These are phyloP conservation scores for Nomada ruficornis DNA, from an alignment of 2,888 invertebrate species.

Conservation along the genomic window DNA sequence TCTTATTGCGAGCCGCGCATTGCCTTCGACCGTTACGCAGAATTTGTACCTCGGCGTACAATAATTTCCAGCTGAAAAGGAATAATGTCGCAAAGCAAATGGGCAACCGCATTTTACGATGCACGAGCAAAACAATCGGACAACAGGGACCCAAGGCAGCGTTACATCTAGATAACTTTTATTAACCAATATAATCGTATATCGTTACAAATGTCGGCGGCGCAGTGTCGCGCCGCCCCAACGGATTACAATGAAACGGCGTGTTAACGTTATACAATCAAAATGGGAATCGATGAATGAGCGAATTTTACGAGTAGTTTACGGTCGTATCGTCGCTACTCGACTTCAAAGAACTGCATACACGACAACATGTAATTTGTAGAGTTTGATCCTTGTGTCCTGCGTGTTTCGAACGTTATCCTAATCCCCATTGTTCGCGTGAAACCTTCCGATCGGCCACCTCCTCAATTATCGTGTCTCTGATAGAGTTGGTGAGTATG, in stretches of 20 bases:
- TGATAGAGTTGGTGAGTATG: constrained; percentile 77
- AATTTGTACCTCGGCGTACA: no score
- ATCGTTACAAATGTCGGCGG: constrained; percentile 83
- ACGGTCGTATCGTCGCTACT: constrained; percentile 80
- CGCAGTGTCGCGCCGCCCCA: constrained; percentile 75
- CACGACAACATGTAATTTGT: constrained; percentile 83
- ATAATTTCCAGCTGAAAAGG: no score
- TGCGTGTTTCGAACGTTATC: constrained; percentile 35
- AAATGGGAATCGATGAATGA: constrained; percentile 79
- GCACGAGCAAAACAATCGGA: neutral
- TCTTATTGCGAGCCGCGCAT: no score
- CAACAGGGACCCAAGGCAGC: neutral
- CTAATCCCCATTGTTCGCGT: constrained; percentile 13
- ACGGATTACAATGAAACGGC: constrained; percentile 82
- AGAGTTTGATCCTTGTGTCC: constrained; percentile 72
- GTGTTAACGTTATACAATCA: constrained; percentile 80
- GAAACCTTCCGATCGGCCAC: constrained; percentile 8
- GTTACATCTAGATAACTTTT: constrained; percentile 84
- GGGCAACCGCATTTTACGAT: no score
- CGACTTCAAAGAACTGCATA: constrained; percentile 82
- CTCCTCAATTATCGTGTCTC: constrained; percentile 68
- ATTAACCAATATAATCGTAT: constrained; percentile 84
- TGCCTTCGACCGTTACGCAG: no score
- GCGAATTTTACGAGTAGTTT: constrained; percentile 72
- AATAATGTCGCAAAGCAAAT: no score